Evolutionary conservation across 1,140 invertebrate genomes (phyloP), one percentile per base, ranked within the genome.

Genomic region (Chironomus tepperi): DNA sequence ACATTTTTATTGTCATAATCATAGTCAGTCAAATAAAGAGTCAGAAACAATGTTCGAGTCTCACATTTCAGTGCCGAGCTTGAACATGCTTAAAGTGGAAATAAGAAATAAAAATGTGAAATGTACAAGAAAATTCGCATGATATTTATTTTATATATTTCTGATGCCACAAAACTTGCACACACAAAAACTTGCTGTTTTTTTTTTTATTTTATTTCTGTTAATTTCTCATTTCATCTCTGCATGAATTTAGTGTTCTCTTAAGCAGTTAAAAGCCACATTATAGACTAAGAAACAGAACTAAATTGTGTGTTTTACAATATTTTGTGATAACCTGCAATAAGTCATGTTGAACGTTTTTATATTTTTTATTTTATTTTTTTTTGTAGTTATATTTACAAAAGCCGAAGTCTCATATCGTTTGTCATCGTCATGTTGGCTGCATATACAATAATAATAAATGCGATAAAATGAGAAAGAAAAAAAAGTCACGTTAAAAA

Each of bases 321-420:
- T 21, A 70, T 70, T 18, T 70, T 70, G 65, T 70, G 65, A 70
- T 70, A 70, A 70, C 6, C 6, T 70, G 65, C 65, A 70, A 70
- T 70, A 70, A 70, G 16, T 70, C 65, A 70, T 70, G 19, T 9
- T 57, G 47, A 57, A 57, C n/a, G 47, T 18, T 70, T 18, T 70
- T 16, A 18, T 19, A 19, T 70, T 70, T n/a, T n/a, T 18, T 9
- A 70, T 19, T 70, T 18, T 70, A 70, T 70, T 16, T 70, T 70
- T 34, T 34, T 34, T 2, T 34, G 24, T 34, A 34, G 24, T 34
- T 34, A 34, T 34, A 34, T 34, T n/a, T n/a, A 15, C 12, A 57
- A 57, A 57, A 15, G 47, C 47, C 12, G 47, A n/a, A 57, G 47
- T 12, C 47, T 19, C 16, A 21, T 70, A 70, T 70, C 65, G 65